Evolutionary conservation across 2,113 vertebrate genomes (phyloP).

Genomic region (Morone saxatilis): DNA sequence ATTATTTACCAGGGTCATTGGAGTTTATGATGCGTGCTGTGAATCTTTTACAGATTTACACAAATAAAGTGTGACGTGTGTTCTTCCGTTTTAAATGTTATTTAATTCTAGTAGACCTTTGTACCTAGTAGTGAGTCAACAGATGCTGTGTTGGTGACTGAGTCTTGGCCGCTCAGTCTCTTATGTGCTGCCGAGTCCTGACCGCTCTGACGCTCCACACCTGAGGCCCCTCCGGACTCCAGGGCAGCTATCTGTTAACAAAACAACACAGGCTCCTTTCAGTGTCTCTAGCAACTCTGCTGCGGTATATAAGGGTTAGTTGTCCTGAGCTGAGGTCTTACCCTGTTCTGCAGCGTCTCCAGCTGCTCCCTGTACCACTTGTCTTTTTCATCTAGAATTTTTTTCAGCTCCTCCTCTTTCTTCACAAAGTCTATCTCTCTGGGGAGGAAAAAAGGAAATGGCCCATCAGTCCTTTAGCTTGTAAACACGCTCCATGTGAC

Average conservation of each 20-base stretch:
- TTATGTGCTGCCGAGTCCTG: conserved; percentile 54
- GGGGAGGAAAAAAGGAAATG: conserved; percentile 58
- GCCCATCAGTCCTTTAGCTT: conserved; percentile 28
- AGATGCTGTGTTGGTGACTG: conserved; percentile 76
- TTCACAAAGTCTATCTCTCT: conserved; percentile 92
- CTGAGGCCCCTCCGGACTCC: conserved; percentile 72
- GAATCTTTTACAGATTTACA: conserved; percentile 38
- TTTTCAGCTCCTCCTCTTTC: conserved; percentile 90
- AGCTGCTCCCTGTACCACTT: conserved; percentile 86
- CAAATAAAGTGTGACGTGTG: background rate
- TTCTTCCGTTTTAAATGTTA: background rate
- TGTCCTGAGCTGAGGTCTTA: conserved; percentile 66
- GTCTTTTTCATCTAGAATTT: conserved; percentile 88
- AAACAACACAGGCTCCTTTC: conserved; percentile 23
- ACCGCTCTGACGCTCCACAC: conserved; percentile 20
- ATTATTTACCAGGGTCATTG: conserved; percentile 14
- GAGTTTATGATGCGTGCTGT: conserved; percentile 17
- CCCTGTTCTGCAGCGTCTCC: conserved; percentile 86
- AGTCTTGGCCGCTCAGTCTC: conserved; percentile 52
- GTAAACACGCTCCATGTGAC: conserved; percentile 2
- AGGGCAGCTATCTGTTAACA: conserved; percentile 84
- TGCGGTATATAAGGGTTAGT: background rate
- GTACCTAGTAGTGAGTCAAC: conserved; percentile 75
- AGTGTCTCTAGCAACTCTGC: conserved; percentile 3
- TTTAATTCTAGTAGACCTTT: conserved; percentile 49